Base-by-base conservation (phyloP, 2,888 invertebrate species). In the Clitarchus hookeri region DNA sequence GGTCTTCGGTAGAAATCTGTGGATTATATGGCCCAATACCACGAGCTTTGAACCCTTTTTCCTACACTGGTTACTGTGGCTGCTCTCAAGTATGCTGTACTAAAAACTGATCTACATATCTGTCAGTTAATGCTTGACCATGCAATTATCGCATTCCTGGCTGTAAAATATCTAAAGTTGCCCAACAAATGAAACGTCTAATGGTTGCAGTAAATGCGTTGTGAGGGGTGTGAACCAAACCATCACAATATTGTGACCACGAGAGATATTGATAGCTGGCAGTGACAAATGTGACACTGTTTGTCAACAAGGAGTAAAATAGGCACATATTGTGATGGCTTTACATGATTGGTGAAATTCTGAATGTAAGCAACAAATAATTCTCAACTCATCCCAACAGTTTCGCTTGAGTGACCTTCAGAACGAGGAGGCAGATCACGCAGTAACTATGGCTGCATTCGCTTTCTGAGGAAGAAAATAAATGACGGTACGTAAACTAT, bases 91-190 rank as follows among this genome's bases (percentile, higher is more conserved):
- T 9, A 6, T 9, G 78, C 78, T 78, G 23, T 78, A 26, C n/a
- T 1, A 78, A 48, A 48, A 48, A 8, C 48, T 48, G 48, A 48
- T 8, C 48, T 48, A 48, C 48, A 6, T 48, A 1, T 3, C 23
- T 78, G 78, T 78, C 78, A 78, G 16, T 78, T 78, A 78, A 6
- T 78, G 78, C 78, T 78, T 78, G 78, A 78, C 36, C n/a, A 78
- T 23, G n/a, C 2, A 78, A 78, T 23, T 78, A 23, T 78, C 16
- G n/a, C 12, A 48, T 48, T 48, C 48, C 78, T n/a, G n/a, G 12
- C 48, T 36, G 48, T 48, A 16, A 48, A 11, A 48, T 48, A 48
- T 48, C 48, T 48, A 6, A 48, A 48, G 48, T 6, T 2, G 16
- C 36, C 48, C 11, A 78, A 78, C 2, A 78, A 78, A 6, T 1